Percentiles rank a stretch among this genome's conserved stretches.
These are phyloP conservation scores for Euzetes globulus DNA, from an alignment of 2,888 invertebrate genomes.

Conservation along the genomic window DNA sequence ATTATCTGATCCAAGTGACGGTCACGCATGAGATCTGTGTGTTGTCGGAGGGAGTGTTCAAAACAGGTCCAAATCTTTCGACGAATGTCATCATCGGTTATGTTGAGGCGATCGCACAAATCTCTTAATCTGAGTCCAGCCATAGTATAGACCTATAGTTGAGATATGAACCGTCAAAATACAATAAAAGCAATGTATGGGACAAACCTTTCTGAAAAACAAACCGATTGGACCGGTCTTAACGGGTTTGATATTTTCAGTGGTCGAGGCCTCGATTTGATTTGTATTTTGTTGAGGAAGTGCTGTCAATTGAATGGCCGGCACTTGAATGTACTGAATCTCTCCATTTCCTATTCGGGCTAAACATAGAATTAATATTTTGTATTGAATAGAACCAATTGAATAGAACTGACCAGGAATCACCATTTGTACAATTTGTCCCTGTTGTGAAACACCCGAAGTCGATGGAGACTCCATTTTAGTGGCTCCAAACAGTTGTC, in stretches of 20 bases:
- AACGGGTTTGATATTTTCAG: background rate
- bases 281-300: conserved; percentile 28
- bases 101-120: conserved; percentile 69
- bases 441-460: background rate
- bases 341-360: conserved; percentile 4
- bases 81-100: conserved; percentile 62
- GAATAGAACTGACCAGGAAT: background rate
- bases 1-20: conserved; percentile 94
- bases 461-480: background rate
- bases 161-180: conserved; percentile 40
- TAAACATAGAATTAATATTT: background rate
- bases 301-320: conserved; percentile 19
- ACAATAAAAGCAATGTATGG: background rate
- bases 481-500: conserved; percentile 45
- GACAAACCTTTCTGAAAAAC: conserved; percentile 74
- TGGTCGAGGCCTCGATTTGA: background rate
- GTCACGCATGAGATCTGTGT: conserved; percentile 77
- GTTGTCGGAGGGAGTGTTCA: conserved; percentile 76
- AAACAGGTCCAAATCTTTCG: conserved; percentile 95
- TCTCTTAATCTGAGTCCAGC: conserved; percentile 86
- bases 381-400: background rate
- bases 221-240: conserved; percentile 52
- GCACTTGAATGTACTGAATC: conserved; percentile 22
- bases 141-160: conserved; percentile 75
- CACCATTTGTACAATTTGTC: conserved; percentile 20